These are phyloP conservation scores for Cololabis saira DNA, from an alignment of 2,113 vertebrate species.

Conservation along the genomic window DNA sequence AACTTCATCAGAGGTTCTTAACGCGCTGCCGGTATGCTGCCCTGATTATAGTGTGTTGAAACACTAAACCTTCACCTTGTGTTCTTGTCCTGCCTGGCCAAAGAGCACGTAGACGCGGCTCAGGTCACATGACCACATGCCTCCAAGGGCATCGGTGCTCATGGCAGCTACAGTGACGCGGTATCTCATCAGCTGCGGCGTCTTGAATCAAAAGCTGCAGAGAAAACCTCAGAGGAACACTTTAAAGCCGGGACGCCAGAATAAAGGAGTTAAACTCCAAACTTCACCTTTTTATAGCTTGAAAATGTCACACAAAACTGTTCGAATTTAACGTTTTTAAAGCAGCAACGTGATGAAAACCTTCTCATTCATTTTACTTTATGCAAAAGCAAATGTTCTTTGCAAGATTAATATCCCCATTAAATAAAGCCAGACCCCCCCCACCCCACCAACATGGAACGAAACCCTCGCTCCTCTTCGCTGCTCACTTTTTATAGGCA, in stretches of 20 bases:
- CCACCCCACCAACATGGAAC: not conserved
- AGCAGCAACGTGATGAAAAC: constrained; percentile 7
- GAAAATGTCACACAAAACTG: constrained; percentile 33
- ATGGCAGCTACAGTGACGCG: constrained; percentile 17
- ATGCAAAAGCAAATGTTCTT: not conserved
- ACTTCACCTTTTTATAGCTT: constrained; percentile 3
- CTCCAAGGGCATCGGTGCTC: constrained; percentile 37
- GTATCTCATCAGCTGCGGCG: not conserved
- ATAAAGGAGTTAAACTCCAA: constrained; percentile 17
- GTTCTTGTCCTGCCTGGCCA: constrained; percentile 42
- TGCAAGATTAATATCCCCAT: constrained; percentile 21
- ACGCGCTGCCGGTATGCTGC: constrained; percentile 55
- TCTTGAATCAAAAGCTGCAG: constrained; percentile 11
- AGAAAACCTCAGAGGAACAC: constrained; percentile 23
- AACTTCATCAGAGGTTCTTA: constrained; percentile 50
- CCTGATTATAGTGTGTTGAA: constrained; percentile 66
- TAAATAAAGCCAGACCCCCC: constrained; percentile 1
- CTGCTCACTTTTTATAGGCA: not conserved
- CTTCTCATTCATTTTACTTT: constrained; percentile 10
- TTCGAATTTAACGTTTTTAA: constrained; percentile 25
- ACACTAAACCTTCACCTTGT: constrained; percentile 69
- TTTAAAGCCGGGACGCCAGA: not conserved
- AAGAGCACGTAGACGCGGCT: constrained; percentile 41
- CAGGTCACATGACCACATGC: constrained; percentile 49
- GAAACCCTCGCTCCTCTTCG: not conserved